These are phyloP conservation scores for Rhagonycha fulva DNA, from an alignment of 2,888 invertebrate genomes.

Conservation along the genomic window DNA sequence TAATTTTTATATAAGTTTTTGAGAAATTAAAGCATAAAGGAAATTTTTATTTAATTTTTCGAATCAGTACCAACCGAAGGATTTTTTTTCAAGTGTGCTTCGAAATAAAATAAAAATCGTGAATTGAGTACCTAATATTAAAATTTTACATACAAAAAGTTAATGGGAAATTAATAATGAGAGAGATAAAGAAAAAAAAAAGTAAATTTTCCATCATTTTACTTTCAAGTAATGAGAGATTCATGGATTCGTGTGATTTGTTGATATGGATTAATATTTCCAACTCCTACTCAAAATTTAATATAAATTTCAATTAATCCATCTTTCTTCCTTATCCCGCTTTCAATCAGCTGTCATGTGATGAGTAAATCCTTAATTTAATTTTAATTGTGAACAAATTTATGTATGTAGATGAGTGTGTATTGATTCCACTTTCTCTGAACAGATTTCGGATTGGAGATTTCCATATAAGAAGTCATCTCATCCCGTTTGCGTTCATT, in stretches of 20 bases:
- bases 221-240: not conserved
- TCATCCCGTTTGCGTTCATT: constrained; percentile 86
- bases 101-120: no score
- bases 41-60: no score
- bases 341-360: not conserved
- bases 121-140: no score
- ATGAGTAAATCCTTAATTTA: not conserved
- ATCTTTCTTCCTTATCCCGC: not conserved
- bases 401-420: not conserved
- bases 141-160: no score
- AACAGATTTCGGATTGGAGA: constrained; percentile 82
- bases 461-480: constrained; percentile 85
- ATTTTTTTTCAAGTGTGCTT: no score
- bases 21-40: no score
- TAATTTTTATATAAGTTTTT: no score
- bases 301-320: not conserved
- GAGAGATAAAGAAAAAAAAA: no score
- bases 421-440: constrained; percentile 16
- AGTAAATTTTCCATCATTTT: no score
- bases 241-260: not conserved
- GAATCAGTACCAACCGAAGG: no score
- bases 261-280: not conserved
- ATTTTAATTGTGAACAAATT: not conserved
- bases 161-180: no score
- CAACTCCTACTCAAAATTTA: not conserved